Evolutionary conservation across 2,113 vertebrate genomes (phyloP).

Genomic region (Rhinolophus ferrumequinum): DNA sequence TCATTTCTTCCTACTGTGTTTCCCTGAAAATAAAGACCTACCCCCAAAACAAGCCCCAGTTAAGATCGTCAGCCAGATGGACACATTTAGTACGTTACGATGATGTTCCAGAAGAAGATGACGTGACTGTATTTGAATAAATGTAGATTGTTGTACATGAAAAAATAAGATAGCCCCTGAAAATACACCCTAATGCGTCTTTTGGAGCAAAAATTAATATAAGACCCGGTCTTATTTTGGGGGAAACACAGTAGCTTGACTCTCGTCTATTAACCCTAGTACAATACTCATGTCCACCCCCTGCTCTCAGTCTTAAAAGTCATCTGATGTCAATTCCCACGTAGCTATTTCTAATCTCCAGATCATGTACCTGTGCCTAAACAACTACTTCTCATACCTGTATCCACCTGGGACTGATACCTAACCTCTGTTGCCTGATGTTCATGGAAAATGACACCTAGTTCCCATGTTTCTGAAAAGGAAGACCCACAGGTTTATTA

Average conservation of each 20-base stretch:
- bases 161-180: no score
- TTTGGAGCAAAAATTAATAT: no score
- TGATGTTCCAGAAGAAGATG: no score
- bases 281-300: background rate
- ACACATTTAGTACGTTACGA: no score
- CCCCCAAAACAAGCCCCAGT: no score
- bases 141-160: no score
- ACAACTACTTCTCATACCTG: background rate
- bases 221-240: no score
- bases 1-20: background rate
- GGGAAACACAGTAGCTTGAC: background rate
- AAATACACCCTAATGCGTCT: no score
- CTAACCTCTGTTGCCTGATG: background rate
- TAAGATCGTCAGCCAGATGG: no score
- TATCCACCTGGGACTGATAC: background rate
- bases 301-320: background rate
- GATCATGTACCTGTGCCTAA: background rate
- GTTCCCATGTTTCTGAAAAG: background rate
- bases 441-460: background rate
- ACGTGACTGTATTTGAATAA: no score
- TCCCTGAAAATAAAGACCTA: no score
- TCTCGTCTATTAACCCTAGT: background rate
- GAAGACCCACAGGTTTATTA: background rate
- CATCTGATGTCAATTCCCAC: background rate
- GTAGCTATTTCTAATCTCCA: background rate